Evolutionary conservation across 1,140 invertebrate species (phyloP).

Genomic region (Calephelis virginiensis): DNA sequence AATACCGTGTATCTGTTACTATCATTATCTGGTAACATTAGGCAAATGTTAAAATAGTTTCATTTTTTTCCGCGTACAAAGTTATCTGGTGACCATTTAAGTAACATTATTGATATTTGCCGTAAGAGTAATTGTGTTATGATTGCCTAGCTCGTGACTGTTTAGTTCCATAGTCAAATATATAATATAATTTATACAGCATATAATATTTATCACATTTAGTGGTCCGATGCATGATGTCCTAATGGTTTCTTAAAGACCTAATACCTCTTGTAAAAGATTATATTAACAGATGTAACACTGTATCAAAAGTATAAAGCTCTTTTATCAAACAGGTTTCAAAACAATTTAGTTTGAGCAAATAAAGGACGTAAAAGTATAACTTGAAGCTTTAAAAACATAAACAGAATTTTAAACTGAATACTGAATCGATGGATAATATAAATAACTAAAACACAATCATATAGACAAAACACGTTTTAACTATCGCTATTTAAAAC

Average conservation of each 20-base stretch:
- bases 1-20: too few species aligned
- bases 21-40: too few species aligned
- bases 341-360: not conserved
- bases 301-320: not conserved
- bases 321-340: not conserved
- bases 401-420: not conserved
- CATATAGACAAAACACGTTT: too few species aligned
- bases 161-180: not conserved
- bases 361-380: conserved; percentile 9
- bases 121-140: not conserved
- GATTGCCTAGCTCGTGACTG: not conserved
- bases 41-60: too few species aligned
- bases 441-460: too few species aligned
- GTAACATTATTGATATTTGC: too few species aligned
- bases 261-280: not conserved
- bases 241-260: not conserved
- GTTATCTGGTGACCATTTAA: too few species aligned
- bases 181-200: not conserved
- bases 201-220: conserved; percentile 15
- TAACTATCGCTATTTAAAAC: too few species aligned
- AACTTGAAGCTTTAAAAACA: not conserved
- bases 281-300: not conserved
- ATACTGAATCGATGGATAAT: too few species aligned
- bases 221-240: conserved; percentile 9
- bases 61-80: too few species aligned